Percentiles rank a stretch among this genome's conserved stretches.
phyloP scores from a whole-genome alignment of 2,113 vertebrate genomes.

The Calyptommatus sinebrachiatus region DNA sequence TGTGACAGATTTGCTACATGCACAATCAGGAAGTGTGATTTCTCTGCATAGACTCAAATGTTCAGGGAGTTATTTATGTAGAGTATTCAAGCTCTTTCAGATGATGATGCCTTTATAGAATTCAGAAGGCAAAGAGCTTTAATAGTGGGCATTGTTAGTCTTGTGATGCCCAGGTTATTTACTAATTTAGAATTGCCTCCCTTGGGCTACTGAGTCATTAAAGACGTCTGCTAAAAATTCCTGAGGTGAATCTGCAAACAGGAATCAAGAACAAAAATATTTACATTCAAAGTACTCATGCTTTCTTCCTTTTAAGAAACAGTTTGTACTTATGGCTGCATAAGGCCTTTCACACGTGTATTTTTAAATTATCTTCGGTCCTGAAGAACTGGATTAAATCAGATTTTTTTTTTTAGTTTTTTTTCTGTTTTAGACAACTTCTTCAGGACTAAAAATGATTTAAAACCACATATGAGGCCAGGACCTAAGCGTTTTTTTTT shows the following conservation, averaged over 20 bases:
- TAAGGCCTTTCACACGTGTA: no score
- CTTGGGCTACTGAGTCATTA: background rate
- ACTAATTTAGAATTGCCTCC: background rate
- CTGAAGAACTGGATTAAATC: no score
- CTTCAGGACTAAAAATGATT: no score
- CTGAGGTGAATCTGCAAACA: background rate
- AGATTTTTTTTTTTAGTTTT: no score
- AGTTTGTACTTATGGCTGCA: no score
- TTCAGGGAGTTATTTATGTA: conserved; percentile 32
- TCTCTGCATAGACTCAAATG: conserved; percentile 41
- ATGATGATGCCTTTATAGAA: background rate
- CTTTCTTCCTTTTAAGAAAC: no score
- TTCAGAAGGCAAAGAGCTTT: background rate
- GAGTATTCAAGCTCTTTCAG: conserved; percentile 7
- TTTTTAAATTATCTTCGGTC: no score
- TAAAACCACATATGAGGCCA: no score
- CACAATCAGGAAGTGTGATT: conserved; percentile 42
- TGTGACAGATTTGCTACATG: conserved; percentile 28
- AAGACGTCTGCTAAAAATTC: background rate
- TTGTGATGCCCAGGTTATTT: background rate
- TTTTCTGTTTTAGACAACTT: no score
- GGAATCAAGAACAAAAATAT: background rate
- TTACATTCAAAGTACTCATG: background rate
- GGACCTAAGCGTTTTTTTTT: no score
- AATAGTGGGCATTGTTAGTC: background rate